phyloP scores from a whole-genome alignment of 2,888 invertebrate genomes.

The Aphelenchoides bicaudatus region DNA sequence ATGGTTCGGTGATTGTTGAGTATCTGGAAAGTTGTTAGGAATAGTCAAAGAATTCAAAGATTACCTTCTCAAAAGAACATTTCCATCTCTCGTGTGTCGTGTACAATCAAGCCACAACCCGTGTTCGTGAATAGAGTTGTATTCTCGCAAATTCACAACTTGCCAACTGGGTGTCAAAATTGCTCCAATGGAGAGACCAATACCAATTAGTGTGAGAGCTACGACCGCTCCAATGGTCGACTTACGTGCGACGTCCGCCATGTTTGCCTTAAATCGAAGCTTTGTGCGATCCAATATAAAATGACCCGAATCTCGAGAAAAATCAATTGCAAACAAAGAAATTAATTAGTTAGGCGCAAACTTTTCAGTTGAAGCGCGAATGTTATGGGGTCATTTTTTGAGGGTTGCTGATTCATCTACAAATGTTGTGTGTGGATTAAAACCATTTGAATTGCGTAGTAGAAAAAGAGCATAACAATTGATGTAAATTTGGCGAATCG shows the following conservation, averaged over 20 bases:
- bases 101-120: conserved; percentile 59
- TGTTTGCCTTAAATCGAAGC: no score
- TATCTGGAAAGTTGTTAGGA: conserved; percentile 43
- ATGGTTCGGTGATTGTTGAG: conserved; percentile 53
- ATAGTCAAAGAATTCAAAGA: conserved; percentile 11
- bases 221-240: conserved; percentile 45
- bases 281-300: no score
- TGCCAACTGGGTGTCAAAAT: conserved; percentile 59
- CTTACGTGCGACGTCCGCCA: conserved; percentile 38
- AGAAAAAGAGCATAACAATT: no score
- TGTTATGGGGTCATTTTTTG: no score
- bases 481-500: no score
- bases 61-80: conserved; percentile 52
- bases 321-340: no score
- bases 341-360: no score
- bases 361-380: no score
- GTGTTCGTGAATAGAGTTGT: conserved; percentile 58
- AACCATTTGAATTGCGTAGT: no score
- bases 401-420: no score
- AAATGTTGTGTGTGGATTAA: no score
- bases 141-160: conserved; percentile 57
- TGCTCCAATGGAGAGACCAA: conserved; percentile 56
- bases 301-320: no score
- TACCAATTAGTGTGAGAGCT: conserved; percentile 49
- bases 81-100: conserved; percentile 54